A percentile compares a stretch with the other conserved stretches of the same genome.
Evolutionary conservation across 2,113 vertebrate genomes (phyloP).

Genomic region (Cottus gobio): DNA sequence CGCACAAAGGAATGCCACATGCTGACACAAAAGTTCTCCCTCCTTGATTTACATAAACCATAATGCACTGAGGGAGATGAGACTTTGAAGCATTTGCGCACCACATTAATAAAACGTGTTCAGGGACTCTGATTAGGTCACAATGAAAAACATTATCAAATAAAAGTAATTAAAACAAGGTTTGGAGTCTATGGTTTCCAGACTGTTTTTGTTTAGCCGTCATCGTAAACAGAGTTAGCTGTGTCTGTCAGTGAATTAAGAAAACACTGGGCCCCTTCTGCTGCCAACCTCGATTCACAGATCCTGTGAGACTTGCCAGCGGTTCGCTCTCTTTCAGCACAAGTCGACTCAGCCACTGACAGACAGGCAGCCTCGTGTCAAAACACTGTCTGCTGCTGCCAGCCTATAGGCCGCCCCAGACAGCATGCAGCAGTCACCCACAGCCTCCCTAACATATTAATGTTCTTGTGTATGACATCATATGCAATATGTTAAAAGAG

Average conservation of each 20-base stretch:
- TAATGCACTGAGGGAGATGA: conserved; percentile 53
- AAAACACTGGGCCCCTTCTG: conserved; percentile 68
- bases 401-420: conserved; percentile 36
- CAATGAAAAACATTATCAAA: conserved; percentile 69
- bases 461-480: conserved; percentile 30
- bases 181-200: conserved; percentile 54
- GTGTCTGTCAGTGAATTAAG: conserved; percentile 72
- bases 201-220: conserved; percentile 70
- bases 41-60: conserved; percentile 67
- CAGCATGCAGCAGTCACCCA: conserved; percentile 23
- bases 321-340: conserved; percentile 74
- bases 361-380: conserved; percentile 75
- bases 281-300: conserved; percentile 65
- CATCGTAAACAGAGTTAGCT: conserved; percentile 71
- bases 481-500: conserved; percentile 43
- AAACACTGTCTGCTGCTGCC: conserved; percentile 71
- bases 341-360: conserved; percentile 68
- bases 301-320: conserved; percentile 71
- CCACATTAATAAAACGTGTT: conserved; percentile 65
- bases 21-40: conserved; percentile 66
- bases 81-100: conserved; percentile 52
- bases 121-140: conserved; percentile 61
- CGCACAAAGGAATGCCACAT: conserved; percentile 73
- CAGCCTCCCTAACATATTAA: conserved; percentile 10
- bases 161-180: conserved; percentile 68